A percentile compares a stretch with the other conserved stretches of the same genome.
phyloP scores from a whole-genome alignment of 1,140 invertebrate species.

The Anoplolepis gracilipes region DNA sequence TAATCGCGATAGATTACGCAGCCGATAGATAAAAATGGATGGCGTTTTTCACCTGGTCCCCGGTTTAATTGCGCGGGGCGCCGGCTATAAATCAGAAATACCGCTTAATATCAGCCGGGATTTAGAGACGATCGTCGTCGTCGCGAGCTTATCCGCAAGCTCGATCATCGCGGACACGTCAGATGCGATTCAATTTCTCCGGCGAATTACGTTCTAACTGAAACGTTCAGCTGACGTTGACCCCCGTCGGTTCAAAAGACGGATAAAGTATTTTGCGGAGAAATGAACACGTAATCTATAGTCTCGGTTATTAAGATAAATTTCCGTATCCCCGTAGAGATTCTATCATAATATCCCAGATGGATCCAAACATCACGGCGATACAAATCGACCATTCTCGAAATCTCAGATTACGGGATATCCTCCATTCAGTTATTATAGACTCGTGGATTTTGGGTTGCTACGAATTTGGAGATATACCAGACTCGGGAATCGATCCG shows the following conservation, averaged over 20 bases:
- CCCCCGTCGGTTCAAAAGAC: neutral
- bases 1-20: slow-evolving; percentile 1
- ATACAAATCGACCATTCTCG: neutral
- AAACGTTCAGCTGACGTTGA: slow-evolving; percentile 14
- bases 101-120: slow-evolving; percentile 51
- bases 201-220: slow-evolving; percentile 48
- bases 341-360: too few relatives aligned
- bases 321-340: neutral
- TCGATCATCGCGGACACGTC: slow-evolving; percentile 66
- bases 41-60: neutral
- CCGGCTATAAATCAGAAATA: slow-evolving; percentile 58
- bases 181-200: slow-evolving; percentile 69
- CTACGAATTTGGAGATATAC: slow-evolving; percentile 21
- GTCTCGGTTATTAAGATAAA: neutral
- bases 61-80: slow-evolving; percentile 30
- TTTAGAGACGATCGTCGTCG: slow-evolving; percentile 53
- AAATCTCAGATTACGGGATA: neutral
- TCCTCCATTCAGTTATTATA: slow-evolving; percentile 1
- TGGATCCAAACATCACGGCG: neutral
- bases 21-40: slow-evolving; percentile 20
- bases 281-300: neutral
- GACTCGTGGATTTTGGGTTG: slow-evolving; percentile 5
- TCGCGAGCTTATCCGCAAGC: slow-evolving; percentile 54
- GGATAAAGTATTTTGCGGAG: slow-evolving; percentile 1
- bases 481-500: slow-evolving; percentile 44